These are phyloP conservation scores for Anseranas semipalmata DNA, from an alignment of 2,113 vertebrate species.

Conservation along the genomic window DNA sequence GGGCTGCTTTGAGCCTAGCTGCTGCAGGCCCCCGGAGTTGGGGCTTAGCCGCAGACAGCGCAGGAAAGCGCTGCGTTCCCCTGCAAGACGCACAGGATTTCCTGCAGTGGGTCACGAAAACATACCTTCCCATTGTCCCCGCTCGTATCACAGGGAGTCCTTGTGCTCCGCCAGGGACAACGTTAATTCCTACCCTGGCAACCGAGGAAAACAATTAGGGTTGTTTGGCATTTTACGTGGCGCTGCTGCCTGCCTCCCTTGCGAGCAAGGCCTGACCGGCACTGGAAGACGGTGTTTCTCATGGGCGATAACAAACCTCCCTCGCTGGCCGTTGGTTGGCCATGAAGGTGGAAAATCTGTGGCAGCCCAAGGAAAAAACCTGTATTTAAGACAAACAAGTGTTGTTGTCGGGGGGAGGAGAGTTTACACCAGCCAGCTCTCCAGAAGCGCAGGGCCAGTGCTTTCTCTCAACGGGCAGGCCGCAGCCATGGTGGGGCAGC, in stretches of 20 bases:
- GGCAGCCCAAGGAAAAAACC: not conserved
- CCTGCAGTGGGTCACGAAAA: slow-evolving; percentile 80
- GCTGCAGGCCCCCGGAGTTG: not conserved
- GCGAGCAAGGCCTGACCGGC: not conserved
- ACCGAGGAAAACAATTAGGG: slow-evolving; percentile 62
- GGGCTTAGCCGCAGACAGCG: not conserved
- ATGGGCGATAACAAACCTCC: not conserved
- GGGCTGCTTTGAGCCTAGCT: not conserved
- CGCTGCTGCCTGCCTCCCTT: not conserved
- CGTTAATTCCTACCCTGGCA: slow-evolving; percentile 47
- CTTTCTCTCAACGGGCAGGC: fast-evolving
- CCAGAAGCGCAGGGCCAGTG: fast-evolving
- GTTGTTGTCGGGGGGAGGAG: not conserved
- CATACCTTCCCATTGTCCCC: slow-evolving; percentile 76
- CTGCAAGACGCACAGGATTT: slow-evolving; percentile 77
- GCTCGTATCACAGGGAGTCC: slow-evolving; percentile 53
- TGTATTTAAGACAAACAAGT: slow-evolving; percentile 27
- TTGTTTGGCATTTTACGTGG: not conserved
- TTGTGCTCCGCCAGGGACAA: slow-evolving; percentile 48
- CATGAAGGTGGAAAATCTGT: slow-evolving; percentile 31
- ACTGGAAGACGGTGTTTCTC: not conserved
- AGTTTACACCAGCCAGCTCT: not conserved
- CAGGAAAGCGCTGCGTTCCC: slow-evolving; percentile 68
- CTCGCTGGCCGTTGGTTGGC: not conserved
- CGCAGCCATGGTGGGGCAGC: fast-evolving